These are phyloP conservation scores for Aulostomus chinensis DNA, from an alignment of 2,797 vertebrate genomes.

Conservation along the genomic window DNA sequence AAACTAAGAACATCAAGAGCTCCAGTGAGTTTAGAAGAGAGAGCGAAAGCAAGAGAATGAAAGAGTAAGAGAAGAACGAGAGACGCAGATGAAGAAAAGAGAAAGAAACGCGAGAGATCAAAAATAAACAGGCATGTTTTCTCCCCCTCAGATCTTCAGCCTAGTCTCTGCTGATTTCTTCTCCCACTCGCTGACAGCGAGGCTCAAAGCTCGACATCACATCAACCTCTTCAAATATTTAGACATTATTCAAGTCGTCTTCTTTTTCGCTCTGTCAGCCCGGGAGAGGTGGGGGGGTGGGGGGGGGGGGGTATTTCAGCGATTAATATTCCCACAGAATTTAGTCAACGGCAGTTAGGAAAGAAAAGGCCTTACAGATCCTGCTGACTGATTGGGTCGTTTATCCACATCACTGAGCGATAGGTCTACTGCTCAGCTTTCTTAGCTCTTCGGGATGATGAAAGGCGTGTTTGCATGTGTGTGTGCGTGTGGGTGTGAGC, in stretches of 20 bases:
- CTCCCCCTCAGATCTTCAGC: constrained; percentile 61
- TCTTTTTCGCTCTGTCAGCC: constrained; percentile 41
- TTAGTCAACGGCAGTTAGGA: constrained; percentile 66
- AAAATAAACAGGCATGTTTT: constrained; percentile 63
- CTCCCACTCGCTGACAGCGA: constrained; percentile 65
- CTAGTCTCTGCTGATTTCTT: constrained; percentile 66
- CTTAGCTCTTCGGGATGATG: constrained; percentile 59
- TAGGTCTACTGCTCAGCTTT: constrained; percentile 58
- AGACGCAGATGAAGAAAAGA: background rate
- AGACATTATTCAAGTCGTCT: constrained; percentile 66
- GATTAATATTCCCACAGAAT: constrained; percentile 72
- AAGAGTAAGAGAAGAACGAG: constrained; percentile 15
- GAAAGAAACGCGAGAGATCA: constrained; percentile 42
- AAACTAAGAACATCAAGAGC: no score
- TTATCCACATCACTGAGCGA: constrained; percentile 71
- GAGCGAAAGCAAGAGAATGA: background rate
- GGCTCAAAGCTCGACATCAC: constrained; percentile 66
- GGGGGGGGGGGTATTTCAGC: constrained; percentile 43
- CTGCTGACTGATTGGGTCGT: constrained; percentile 74
- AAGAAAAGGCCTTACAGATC: constrained; percentile 70
- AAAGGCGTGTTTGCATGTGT: constrained; percentile 23
- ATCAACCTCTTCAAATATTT: constrained; percentile 78
- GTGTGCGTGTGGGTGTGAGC: constrained; percentile 17
- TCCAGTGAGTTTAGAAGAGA: background rate
- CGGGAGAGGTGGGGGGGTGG: constrained; percentile 34